Evolutionary conservation across 2,113 vertebrate genomes (phyloP).

Genomic region (Oreochromis niloticus): DNA sequence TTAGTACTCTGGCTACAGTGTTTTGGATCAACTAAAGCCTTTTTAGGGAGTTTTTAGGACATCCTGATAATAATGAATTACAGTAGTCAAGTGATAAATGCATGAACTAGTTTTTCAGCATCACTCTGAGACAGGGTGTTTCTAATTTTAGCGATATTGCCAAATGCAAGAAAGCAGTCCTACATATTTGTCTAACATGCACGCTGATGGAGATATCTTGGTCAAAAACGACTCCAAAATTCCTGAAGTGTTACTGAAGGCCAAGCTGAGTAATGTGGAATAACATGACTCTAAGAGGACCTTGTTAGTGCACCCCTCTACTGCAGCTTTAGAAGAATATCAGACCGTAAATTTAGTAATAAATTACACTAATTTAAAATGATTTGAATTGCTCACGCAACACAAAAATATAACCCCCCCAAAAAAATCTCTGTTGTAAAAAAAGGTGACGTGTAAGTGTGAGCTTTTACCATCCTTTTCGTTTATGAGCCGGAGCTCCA

Average conservation of each 20-base stretch:
- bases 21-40: not conserved
- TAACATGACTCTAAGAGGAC: not conserved
- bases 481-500: not conserved
- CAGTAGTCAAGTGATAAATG: not conserved
- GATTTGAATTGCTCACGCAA: accelerated
- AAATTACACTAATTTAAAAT: not conserved
- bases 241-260: not conserved
- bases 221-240: not conserved
- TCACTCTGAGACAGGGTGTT: not conserved
- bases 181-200: not conserved
- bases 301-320: accelerated
- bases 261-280: not conserved
- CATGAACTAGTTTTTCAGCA: not conserved
- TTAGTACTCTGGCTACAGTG: not conserved
- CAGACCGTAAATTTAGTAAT: not conserved
- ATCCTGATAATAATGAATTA: not conserved
- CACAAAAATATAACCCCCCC: not conserved
- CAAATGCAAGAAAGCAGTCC: not conserved
- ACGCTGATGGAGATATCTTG: not conserved
- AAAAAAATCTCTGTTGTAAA: not conserved
- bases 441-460: not conserved
- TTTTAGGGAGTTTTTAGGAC: not conserved
- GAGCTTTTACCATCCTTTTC: not conserved
- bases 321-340: not conserved
- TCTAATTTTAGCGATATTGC: not conserved